These are phyloP conservation scores for Anoplophora glabripennis DNA, from an alignment of 1,140 invertebrate genomes.

Conservation along the genomic window DNA sequence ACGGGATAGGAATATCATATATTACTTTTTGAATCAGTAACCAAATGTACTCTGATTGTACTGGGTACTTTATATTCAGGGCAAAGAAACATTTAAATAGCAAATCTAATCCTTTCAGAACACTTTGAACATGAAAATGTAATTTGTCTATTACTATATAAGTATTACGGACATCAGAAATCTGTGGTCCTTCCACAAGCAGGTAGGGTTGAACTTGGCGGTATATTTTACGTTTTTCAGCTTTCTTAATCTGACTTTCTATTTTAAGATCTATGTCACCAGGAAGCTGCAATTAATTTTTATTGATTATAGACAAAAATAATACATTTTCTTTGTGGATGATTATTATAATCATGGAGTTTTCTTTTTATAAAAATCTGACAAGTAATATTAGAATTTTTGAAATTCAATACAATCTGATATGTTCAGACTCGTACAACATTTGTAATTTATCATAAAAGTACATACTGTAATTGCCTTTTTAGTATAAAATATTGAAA, in stretches of 20 bases:
- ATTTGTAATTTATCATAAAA: no score
- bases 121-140: neutral
- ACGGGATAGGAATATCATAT: neutral
- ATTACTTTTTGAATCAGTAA: conserved; percentile 12
- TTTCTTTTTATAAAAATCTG: no score
- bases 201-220: conserved; percentile 7
- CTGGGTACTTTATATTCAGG: conserved; percentile 4
- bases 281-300: neutral
- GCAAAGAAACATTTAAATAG: conserved; percentile 12
- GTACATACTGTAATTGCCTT: no score
- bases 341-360: no score
- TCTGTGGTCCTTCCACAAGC: conserved; percentile 5
- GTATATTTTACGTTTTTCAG: conserved; percentile 7
- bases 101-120: conserved; percentile 1
- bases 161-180: neutral
- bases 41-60: conserved; percentile 14
- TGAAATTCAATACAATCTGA: no score
- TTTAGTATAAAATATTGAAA: no score
- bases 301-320: no score
- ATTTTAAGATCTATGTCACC: conserved; percentile 3
- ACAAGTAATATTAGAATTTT: no score
- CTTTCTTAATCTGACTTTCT: neutral
- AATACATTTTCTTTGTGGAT: no score
- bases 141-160: conserved; percentile 13
- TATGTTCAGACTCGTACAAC: no score